phyloP scores from a whole-genome alignment of 1,140 invertebrate genomes.

The Wiebesia pumilae region DNA sequence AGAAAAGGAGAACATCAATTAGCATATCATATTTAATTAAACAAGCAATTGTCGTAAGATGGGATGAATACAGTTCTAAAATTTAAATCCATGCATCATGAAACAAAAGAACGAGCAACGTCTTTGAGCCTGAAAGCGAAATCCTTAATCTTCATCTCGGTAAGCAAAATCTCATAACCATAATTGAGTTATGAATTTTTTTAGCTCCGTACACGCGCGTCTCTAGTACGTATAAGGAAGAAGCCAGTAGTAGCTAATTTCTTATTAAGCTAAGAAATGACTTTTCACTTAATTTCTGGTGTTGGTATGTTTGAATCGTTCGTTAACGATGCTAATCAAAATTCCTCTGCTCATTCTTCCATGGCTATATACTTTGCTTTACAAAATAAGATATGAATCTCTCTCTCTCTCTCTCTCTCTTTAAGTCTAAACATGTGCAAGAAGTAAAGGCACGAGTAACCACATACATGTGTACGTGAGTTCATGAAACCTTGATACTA shows the following conservation, averaged over 20 bases:
- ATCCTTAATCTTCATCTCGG: conserved; percentile 37
- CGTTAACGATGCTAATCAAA: conserved; percentile 38
- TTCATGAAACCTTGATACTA: conserved; percentile 10
- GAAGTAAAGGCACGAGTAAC: background rate
- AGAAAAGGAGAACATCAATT: background rate
- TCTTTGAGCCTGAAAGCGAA: background rate
- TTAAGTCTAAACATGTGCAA: background rate
- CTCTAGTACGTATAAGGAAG: background rate
- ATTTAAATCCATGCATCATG: background rate
- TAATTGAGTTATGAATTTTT: conserved; percentile 50
- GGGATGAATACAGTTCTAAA: background rate
- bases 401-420: background rate
- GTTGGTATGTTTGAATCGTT: conserved; percentile 11
- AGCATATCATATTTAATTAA: conserved; percentile 2
- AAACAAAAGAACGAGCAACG: background rate
- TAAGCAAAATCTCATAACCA: conserved; percentile 37
- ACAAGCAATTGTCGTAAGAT: background rate
- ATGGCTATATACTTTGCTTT: background rate
- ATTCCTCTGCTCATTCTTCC: background rate
- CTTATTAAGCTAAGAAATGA: conserved; percentile 34
- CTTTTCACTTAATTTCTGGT: conserved; percentile 43
- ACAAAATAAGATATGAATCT: background rate
- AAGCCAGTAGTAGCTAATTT: background rate
- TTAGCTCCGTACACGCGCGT: background rate
- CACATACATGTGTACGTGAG: background rate